These are phyloP conservation scores for Drosophila rhopaloa DNA, from an alignment of 1,140 invertebrate species.

Conservation along the genomic window DNA sequence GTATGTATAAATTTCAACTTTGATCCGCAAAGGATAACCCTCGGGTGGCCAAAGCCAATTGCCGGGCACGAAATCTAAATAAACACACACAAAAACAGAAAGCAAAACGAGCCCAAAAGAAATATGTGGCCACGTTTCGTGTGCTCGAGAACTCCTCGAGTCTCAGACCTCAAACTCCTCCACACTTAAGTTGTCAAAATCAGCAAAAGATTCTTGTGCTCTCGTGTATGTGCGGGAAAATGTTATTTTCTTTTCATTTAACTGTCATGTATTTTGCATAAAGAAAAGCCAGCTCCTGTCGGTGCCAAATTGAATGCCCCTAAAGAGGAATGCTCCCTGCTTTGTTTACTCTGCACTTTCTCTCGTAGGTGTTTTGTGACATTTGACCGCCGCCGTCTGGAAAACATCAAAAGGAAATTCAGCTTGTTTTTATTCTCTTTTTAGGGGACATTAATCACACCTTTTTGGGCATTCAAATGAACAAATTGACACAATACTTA, in stretches of 20 bases:
- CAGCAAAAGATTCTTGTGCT: slow-evolving; percentile 46
- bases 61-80: slow-evolving; percentile 49
- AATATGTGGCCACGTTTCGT: slow-evolving; percentile 45
- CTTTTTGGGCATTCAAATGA: slow-evolving; percentile 34
- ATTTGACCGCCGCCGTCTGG: slow-evolving; percentile 59
- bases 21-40: slow-evolving; percentile 80
- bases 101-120: slow-evolving; percentile 22
- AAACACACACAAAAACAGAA: slow-evolving; percentile 37
- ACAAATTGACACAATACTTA: slow-evolving; percentile 24
- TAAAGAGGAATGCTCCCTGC: slow-evolving; percentile 20
- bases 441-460: slow-evolving; percentile 39
- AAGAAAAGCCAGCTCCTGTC: slow-evolving; percentile 25
- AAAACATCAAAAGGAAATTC: slow-evolving; percentile 47
- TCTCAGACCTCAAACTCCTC: slow-evolving; percentile 21
- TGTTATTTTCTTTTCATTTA: slow-evolving; percentile 74
- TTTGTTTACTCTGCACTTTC: slow-evolving; percentile 32
- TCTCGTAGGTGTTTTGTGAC: slow-evolving; percentile 57
- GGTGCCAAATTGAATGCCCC: slow-evolving; percentile 44
- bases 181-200: slow-evolving; percentile 79
- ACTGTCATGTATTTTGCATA: slow-evolving; percentile 70
- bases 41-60: slow-evolving; percentile 66
- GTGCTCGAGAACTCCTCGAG: slow-evolving; percentile 51
- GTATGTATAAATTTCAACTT: slow-evolving; percentile 80
- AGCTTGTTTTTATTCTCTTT: slow-evolving; percentile 26
- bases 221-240: slow-evolving; percentile 20